phyloP scores from a whole-genome alignment of 64 coral and sea anemone genomes.

The Exaiptasia diaphana region DNA sequence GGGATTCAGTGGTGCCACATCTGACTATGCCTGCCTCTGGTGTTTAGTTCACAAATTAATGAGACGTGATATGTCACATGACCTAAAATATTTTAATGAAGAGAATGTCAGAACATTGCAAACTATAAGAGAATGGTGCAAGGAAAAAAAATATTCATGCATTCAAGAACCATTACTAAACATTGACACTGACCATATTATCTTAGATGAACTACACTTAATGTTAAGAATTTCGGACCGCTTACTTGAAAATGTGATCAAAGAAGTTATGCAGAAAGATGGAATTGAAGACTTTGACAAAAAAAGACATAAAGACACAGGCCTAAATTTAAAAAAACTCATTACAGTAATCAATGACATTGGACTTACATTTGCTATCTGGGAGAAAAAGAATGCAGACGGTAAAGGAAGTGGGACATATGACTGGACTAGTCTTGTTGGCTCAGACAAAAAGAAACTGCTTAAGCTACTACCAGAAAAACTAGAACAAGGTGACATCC shows the following conservation, averaged over 20 bases:
- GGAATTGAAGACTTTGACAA: slow-evolving; percentile 8
- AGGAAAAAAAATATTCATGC: neutral
- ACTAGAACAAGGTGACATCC: slow-evolving; percentile 8
- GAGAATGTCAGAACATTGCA: slow-evolving; percentile 8
- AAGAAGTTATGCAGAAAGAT: slow-evolving; percentile 30
- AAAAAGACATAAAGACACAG: slow-evolving; percentile 4
- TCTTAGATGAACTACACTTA: slow-evolving; percentile 26
- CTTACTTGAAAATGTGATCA: slow-evolving; percentile 30
- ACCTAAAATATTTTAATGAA: neutral
- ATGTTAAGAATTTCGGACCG: slow-evolving; percentile 22
- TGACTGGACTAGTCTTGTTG: slow-evolving; percentile 53
- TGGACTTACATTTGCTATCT: slow-evolving; percentile 16
- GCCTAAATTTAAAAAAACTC: slow-evolving; percentile 12
- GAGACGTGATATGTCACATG: neutral
- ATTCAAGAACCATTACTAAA: slow-evolving; percentile 1
- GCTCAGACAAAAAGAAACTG: slow-evolving; percentile 44
- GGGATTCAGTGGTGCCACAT: slow-evolving; percentile 13
- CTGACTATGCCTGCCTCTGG: slow-evolving; percentile 6
- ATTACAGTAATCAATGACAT: slow-evolving; percentile 33
- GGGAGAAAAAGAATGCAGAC: slow-evolving; percentile 54
- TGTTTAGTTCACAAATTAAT: neutral
- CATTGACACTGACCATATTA: slow-evolving; percentile 22
- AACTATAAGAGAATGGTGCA: slow-evolving; percentile 11
- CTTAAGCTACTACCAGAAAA: slow-evolving; percentile 6
- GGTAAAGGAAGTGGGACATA: slow-evolving; percentile 29